Conservation (phyloP, 2,888 invertebrate genomes). For the Apoda limacodes region DNA sequence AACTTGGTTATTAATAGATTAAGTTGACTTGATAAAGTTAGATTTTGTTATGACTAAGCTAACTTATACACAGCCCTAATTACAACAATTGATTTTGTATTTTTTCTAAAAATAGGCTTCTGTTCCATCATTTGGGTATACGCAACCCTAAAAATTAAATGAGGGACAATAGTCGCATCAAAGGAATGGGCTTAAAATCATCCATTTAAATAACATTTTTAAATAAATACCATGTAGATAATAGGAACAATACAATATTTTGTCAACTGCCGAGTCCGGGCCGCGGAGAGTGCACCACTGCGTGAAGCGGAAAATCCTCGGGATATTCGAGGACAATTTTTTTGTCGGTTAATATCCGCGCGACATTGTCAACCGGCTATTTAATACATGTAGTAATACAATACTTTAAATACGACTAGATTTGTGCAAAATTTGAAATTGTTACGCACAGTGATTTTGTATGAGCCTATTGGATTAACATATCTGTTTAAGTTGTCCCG, state of each 20-base stretch:
- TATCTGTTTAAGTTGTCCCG: too few relatives aligned
- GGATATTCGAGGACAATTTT: conserved; percentile 64
- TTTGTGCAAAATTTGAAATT: conserved; percentile 69
- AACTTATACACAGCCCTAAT: too few relatives aligned
- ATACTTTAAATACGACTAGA: conserved; percentile 67
- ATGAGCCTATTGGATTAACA: conserved; percentile 59
- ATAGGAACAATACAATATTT: conserved; percentile 70
- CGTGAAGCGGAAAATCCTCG: conserved; percentile 71
- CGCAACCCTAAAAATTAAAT: too few relatives aligned
- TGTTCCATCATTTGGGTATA: too few relatives aligned
- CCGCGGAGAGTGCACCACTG: conserved; percentile 60
- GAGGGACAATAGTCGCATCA: conserved; percentile 53
- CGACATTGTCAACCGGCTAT: conserved; percentile 68
- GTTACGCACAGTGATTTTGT: conserved; percentile 55
- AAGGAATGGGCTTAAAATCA: conserved; percentile 64
- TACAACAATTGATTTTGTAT: too few relatives aligned
- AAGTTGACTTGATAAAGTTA: too few relatives aligned
- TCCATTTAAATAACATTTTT: conserved; percentile 70
- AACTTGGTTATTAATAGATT: too few relatives aligned
- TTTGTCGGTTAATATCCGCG: conserved; percentile 69
- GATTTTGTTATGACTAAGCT: too few relatives aligned
- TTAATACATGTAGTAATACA: conserved; percentile 67
- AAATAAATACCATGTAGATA: conserved; percentile 67
- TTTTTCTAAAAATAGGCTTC: too few relatives aligned
- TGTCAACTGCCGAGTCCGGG: conserved; percentile 65